Evolutionary conservation across 2,113 vertebrate genomes (phyloP), one percentile per base, ranked within the genome.

Genomic region (Melanocharis versteri): DNA sequence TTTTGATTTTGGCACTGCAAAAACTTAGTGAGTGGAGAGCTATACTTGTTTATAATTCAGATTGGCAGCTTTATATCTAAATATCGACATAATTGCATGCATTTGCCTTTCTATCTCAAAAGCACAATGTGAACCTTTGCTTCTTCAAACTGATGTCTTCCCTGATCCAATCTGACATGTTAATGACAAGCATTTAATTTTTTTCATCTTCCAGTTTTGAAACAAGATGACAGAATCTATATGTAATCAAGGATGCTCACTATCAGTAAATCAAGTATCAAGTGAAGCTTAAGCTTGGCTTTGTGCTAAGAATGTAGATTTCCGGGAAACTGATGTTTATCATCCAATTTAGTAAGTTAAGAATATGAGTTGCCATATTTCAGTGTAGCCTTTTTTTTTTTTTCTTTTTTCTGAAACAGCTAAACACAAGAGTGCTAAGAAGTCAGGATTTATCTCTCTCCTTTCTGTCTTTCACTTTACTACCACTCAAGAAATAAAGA

Each of bases 61-160:
- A 92, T 90, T 95, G 96, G 68, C 92, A 97, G 60, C 45, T 79
- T 86, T 91, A 72, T 72, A 69, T 88, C 81, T 94, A 94, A 97
- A 96, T 96, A 96, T 88, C 96, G 82, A 84, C 47, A 70, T 81
- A 76, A 91, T 72, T 91, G 20, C 24, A 20, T 66, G 42, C n/a
- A 47, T 81, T 95, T 90, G 40, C 64, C 50, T 89, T 92, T 87
- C 62, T 85, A 6, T 72, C 72, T 87, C 64, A 71, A 56, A 88
- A 90, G 64, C 81, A 79, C n/a, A 76, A 72, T 92, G 66, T 42
- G 44, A 97, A 88, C 90, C 61, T 84, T 93, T 86, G 57, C 47
- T 93, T 62, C 53, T 91, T 89, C 76, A 90, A 60, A 90, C 47
- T 71, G 85, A 77, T 83, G 35, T 78, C 56, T 94, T 77, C 56